Percentiles rank a stretch among this genome's conserved stretches.
Conservation (phyloP, 2,113 vertebrate species). For the Taurulus bubalis region DNA sequence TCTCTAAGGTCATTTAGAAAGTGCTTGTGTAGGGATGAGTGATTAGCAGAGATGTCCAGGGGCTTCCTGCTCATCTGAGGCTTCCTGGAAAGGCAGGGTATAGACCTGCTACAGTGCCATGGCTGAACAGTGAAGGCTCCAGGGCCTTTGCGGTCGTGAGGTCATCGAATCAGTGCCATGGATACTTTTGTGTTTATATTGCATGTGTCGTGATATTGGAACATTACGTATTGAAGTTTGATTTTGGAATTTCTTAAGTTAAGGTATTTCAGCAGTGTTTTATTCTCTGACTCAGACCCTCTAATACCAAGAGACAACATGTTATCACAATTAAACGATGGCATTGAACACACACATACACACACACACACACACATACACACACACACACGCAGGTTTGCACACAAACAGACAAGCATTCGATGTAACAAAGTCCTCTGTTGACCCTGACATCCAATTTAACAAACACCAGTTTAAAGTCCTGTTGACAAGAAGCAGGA, state of each 20-base stretch:
- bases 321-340: constrained; percentile 61
- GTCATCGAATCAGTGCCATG: constrained; percentile 40
- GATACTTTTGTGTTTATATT: constrained; percentile 36
- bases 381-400: constrained; percentile 7
- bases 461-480: constrained; percentile 85
- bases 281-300: constrained; percentile 28
- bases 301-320: constrained; percentile 59
- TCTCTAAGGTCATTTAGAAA: constrained; percentile 79
- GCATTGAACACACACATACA: constrained; percentile 29
- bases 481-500: constrained; percentile 82
- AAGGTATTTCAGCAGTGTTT: constrained; percentile 26
- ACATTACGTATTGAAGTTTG: neutral
- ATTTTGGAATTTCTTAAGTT: constrained; percentile 18
- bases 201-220: constrained; percentile 1
- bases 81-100: constrained; percentile 70
- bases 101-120: constrained; percentile 74
- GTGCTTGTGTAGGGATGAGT: constrained; percentile 80
- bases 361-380: neutral
- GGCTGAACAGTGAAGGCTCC: constrained; percentile 58
- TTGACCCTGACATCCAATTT: constrained; percentile 83
- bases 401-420: constrained; percentile 66
- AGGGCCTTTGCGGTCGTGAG: constrained; percentile 57
- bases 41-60: constrained; percentile 81
- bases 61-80: constrained; percentile 73
- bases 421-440: constrained; percentile 78